phyloP scores from a whole-genome alignment of 2,797 vertebrate species.

The Ara ararauna region DNA sequence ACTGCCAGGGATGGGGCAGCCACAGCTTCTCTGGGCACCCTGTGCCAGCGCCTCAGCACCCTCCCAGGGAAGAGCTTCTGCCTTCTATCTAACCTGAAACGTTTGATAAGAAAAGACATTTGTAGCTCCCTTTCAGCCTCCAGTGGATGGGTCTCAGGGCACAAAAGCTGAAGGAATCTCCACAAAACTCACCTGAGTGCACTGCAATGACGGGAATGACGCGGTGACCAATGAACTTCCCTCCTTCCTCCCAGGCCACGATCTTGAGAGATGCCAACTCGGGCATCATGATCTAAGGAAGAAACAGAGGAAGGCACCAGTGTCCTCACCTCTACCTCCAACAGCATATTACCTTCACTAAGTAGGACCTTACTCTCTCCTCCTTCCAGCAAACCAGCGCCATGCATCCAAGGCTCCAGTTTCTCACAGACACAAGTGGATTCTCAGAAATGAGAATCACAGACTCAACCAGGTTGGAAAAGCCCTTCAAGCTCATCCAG shows the following conservation, averaged over 20 bases:
- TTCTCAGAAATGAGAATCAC: neutral
- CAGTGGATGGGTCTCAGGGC: neutral
- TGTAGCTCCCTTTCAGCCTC: neutral
- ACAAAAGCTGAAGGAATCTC: neutral
- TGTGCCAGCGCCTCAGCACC: too few relatives aligned
- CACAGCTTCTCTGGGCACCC: too few relatives aligned
- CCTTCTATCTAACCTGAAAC: neutral
- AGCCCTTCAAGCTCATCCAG: neutral
- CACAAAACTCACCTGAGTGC: conserved; percentile 84
- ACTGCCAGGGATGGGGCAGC: too few relatives aligned
- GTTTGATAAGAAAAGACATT: neutral
- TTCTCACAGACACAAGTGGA: neutral
- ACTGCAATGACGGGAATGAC: conserved; percentile 92
- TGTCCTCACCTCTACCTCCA: neutral
- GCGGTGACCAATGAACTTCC: conserved; percentile 95
- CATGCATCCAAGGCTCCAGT: neutral
- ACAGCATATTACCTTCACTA: neutral
- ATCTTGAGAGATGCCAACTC: conserved; percentile 92
- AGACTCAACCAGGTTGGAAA: neutral
- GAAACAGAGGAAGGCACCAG: neutral
- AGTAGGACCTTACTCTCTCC: neutral
- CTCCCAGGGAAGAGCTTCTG: too few relatives aligned
- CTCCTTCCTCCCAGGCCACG: conserved; percentile 91
- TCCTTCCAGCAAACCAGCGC: neutral
- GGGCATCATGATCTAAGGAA: conserved; percentile 89